Evolutionary conservation across 2,888 invertebrate species (phyloP).

Genomic region (Amaurobius ferox): DNA sequence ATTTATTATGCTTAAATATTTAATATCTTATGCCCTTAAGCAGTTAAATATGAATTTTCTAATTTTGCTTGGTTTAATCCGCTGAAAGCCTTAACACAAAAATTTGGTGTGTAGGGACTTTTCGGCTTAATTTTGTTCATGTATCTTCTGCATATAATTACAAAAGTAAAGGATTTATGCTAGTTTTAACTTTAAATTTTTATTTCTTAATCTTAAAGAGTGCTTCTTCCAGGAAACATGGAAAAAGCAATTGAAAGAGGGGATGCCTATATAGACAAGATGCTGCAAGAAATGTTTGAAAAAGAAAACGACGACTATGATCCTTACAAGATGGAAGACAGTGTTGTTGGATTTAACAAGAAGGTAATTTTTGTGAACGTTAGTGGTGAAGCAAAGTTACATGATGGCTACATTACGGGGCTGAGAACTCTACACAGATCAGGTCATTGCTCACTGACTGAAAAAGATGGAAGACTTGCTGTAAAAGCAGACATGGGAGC

Average conservation of each 20-base stretch:
- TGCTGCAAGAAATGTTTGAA: constrained; percentile 8
- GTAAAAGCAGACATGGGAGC: constrained; percentile 29
- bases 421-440: constrained; percentile 34
- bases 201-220: too few species aligned
- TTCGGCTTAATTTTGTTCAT: too few species aligned
- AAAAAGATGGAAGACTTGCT: constrained; percentile 6
- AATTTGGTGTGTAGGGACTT: too few species aligned
- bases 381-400: constrained; percentile 20
- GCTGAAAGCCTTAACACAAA: too few species aligned
- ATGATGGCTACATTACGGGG: constrained; percentile 22
- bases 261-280: constrained; percentile 27
- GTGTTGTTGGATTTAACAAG: constrained; percentile 14
- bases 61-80: too few species aligned
- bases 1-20: too few species aligned
- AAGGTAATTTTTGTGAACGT: constrained; percentile 27
- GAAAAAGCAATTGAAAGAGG: constrained; percentile 11
- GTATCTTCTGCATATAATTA: too few species aligned
- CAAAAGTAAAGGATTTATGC: too few species aligned
- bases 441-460: neutral
- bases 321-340: constrained; percentile 26
- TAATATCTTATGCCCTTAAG: too few species aligned
- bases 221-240: neutral
- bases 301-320: constrained; percentile 28
- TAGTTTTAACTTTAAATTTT: too few species aligned
- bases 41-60: too few species aligned